Evolutionary conservation across 2,888 invertebrate species (phyloP), one percentile per base, ranked within the genome.

Genomic region (Prosopocoilus inquinatus): DNA sequence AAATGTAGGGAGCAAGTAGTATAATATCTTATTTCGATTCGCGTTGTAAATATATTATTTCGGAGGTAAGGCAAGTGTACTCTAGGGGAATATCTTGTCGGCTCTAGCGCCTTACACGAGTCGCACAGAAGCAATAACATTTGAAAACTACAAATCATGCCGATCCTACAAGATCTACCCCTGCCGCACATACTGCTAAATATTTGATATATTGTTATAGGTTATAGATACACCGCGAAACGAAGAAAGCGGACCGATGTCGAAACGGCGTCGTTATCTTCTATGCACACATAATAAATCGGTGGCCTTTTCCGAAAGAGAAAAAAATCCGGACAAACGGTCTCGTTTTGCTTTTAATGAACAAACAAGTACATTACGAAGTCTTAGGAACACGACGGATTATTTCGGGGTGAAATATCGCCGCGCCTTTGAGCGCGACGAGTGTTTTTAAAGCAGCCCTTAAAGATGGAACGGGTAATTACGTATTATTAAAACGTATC

Each of bases 91-190:
- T 54, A 49, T 61, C 58, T 61, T 53, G 55, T 48, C 49, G 54
- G 49, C 39, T 51, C 44, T 33, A 48, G 54, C 56, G 47, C 49
- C 59, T 58, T 59, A 57, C 57, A 59, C 35, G 58, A 61, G 55
- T 51, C 57, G 59, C 45, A 53, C 15, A 38, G 64, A 65, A 65
- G 71, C 72, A 73, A 72, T 73, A 75, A 71, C 69, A 74, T 74
- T 75, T 70, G 70, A 68, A 70, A 73, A 74, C 74, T 72, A 75
- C 76, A 76, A 76, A 76, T 76, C 76, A 76, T 72, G 67, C 67
- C 72, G 68, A 75, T 75, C 74, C 74, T 62, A 73, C 68, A 73
- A 74, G 73, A 75, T 75, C 73, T 72, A 68, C 70, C 63, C 64
- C 50, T 58, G 59, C 59, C 60, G 48, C 49, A 49, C 53, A 56